These are phyloP conservation scores for Desoria tigrina DNA, from an alignment of 2,888 invertebrate species.

Conservation along the genomic window DNA sequence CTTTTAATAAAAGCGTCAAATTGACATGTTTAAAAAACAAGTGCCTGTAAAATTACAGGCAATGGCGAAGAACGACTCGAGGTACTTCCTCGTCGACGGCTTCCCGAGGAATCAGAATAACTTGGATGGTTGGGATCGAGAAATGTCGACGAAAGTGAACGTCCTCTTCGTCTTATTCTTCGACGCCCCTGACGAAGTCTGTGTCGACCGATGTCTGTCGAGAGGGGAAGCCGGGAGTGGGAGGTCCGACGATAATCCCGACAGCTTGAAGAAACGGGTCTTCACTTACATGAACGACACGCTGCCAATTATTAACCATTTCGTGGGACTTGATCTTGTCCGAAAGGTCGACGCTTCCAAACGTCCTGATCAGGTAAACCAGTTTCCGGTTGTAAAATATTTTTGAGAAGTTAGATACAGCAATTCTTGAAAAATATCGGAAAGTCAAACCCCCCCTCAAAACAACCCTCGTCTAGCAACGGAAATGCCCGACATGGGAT, in stretches of 20 bases:
- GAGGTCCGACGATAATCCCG: constrained; percentile 89
- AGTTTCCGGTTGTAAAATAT: too few species aligned
- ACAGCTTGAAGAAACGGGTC: constrained; percentile 82
- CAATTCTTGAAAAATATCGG: too few species aligned
- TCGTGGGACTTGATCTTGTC: constrained; percentile 70
- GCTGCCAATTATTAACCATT: constrained; percentile 85
- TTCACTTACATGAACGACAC: constrained; percentile 82
- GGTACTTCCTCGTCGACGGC: constrained; percentile 92
- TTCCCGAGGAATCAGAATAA: constrained; percentile 98
- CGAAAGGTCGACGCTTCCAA: constrained; percentile 72
- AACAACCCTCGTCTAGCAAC: not conserved
- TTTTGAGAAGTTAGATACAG: too few species aligned
- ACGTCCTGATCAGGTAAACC: constrained; percentile 65
- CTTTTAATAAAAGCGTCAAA: not conserved
- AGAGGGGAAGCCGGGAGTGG: constrained; percentile 85
- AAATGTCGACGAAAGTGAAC: constrained; percentile 79
- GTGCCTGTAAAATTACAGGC: constrained; percentile 52
- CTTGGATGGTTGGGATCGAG: constrained; percentile 85
- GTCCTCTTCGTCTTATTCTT: constrained; percentile 89
- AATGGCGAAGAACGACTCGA: constrained; percentile 64
- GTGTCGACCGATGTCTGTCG: constrained; percentile 79
- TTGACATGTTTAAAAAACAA: not conserved
- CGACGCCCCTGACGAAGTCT: constrained; percentile 80
- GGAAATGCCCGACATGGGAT: not conserved
- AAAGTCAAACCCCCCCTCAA: too few species aligned